phyloP scores from a whole-genome alignment of 2,888 invertebrate species.

The Agrochola circellaris region DNA sequence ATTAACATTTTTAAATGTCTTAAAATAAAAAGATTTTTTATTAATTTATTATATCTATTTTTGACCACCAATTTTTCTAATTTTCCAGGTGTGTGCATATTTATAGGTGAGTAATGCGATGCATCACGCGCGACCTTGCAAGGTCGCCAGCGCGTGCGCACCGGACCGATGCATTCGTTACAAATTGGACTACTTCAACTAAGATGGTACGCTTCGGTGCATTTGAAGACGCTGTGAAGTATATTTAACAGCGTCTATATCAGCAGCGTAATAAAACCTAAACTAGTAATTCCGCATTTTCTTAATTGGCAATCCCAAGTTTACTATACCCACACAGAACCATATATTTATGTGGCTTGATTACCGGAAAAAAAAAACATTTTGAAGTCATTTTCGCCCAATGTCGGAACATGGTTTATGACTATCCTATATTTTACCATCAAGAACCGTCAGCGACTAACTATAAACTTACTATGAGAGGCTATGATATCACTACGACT shows the following conservation, averaged over 20 bases:
- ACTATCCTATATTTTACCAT: not conserved
- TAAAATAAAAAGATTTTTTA: too few species aligned
- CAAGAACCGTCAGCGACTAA: not conserved
- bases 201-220: constrained; percentile 53
- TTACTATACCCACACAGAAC: not conserved
- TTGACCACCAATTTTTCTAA: constrained; percentile 21
- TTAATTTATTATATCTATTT: not conserved
- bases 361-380: not conserved
- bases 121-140: constrained; percentile 72
- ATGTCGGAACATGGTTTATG: not conserved
- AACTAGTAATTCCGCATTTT: constrained; percentile 5
- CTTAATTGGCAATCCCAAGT: constrained; percentile 25
- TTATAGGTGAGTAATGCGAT: constrained; percentile 50
- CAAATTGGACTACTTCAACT: constrained; percentile 56
- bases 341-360: not conserved
- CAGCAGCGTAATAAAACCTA: constrained; percentile 18
- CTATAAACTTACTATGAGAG: not conserved
- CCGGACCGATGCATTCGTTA: constrained; percentile 57
- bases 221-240: constrained; percentile 27
- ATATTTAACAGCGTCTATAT: too few species aligned
- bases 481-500: constrained; percentile 3
- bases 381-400: not conserved
- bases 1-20: too few species aligned
- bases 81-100: constrained; percentile 57
- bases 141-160: constrained; percentile 69